Percentiles rank a stretch among this genome's conserved stretches.
These are phyloP conservation scores for Sebastes taczanowskii DNA, from an alignment of 2,797 vertebrate species.

Conservation along the genomic window DNA sequence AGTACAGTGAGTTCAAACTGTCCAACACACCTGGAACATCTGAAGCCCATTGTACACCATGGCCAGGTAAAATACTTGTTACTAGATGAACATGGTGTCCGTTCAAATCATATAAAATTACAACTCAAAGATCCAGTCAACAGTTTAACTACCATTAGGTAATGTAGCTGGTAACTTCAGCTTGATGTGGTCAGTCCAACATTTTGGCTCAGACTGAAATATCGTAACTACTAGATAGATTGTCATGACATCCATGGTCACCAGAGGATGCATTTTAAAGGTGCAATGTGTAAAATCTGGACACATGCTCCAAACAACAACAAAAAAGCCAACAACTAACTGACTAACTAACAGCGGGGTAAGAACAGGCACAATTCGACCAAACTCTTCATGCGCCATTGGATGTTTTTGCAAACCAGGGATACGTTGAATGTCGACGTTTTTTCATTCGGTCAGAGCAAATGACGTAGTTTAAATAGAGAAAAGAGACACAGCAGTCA, in stretches of 20 bases:
- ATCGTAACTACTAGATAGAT: background rate
- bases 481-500: no score
- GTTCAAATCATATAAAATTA: background rate
- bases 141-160: background rate
- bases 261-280: background rate
- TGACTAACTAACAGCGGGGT: no score
- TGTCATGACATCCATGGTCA: background rate
- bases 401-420: no score
- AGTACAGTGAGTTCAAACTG: background rate
- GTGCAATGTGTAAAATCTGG: no score
- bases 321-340: no score
- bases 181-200: background rate
- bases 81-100: background rate
- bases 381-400: no score
- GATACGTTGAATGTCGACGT: no score
- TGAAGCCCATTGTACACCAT: background rate
- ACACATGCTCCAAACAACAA: no score
- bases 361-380: no score
- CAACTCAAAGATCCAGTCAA: background rate
- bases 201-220: background rate
- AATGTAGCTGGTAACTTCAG: background rate
- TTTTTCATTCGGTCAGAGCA: no score
- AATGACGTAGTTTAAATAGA: no score
- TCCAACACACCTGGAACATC: background rate
- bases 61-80: background rate